Evolutionary conservation across 2,113 vertebrate species (phyloP).

Genomic region (Cacatua alba): DNA sequence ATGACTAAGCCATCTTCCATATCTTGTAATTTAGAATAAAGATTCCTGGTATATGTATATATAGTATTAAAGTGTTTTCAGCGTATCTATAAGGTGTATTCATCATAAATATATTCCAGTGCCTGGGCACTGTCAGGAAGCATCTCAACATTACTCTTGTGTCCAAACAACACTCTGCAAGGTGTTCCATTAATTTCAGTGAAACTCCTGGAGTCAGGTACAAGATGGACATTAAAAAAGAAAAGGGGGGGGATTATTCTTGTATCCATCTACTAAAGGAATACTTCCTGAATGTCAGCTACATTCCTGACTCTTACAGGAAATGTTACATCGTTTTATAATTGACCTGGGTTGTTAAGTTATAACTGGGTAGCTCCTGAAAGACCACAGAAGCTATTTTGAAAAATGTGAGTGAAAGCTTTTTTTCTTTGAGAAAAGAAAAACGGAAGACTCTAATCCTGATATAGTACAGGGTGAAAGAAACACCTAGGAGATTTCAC

Average conservation of each 20-base stretch:
- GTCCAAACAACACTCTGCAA: not conserved
- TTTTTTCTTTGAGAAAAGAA: not conserved
- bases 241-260: accelerated
- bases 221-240: not conserved
- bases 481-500: not conserved
- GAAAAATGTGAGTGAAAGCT: not conserved
- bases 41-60: not conserved
- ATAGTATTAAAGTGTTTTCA: not conserved
- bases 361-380: not conserved
- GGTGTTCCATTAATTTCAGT: not conserved
- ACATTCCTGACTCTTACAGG: not conserved
- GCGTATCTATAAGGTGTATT: not conserved
- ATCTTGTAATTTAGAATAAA: not conserved
- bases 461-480: not conserved
- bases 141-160: not conserved
- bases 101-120: not conserved
- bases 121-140: not conserved
- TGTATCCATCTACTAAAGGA: not conserved
- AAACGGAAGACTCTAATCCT: not conserved
- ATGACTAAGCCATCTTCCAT: not conserved
- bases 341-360: not conserved
- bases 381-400: not conserved
- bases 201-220: not conserved
- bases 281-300: not conserved
- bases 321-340: not conserved